Evolutionary conservation across 2,888 invertebrate genomes (phyloP), one percentile per base, ranked within the genome.

Genomic region (Aleiodes leptofemur): DNA sequence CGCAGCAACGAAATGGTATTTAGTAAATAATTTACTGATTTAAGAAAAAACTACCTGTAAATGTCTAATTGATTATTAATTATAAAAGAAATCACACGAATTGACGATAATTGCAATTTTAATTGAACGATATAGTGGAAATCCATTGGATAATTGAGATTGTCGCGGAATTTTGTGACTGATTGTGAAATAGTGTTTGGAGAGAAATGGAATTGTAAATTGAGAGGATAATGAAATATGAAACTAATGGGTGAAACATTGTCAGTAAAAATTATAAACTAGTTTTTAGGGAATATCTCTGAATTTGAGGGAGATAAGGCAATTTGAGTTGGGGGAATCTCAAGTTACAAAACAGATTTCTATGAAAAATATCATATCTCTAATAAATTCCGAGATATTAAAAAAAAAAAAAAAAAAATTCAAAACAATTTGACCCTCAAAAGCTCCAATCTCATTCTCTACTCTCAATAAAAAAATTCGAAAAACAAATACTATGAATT

Each of bases 41-140:
- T 64, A 64, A 64, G 64, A 16, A 48, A 13, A 48, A 43, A 79
- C 79, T 78, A 81, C 34, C 69, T 82, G 81, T 80, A 77, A 78
- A 83, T 83, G 82, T 83, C 81, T 74, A 82, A 79, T 82, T 82
- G 82, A 82, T 79, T 34, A 53, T 55, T 59, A 51, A 61, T 14
- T 50, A 51, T 6, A 7, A 61, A 51, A 6, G 14, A 48, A 23
- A 9, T 16, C 48, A 34, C 11, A 14, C 8, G 43, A 48, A 64
- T 43, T 7, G 14, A 64, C 43, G 38, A 38, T 38, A 61, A 61
- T 61, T 38, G 9, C 9, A 9, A 73, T 38, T 43, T 57, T 14
- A n/a, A 59, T 57, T 57, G 50, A 57, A 57, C 34, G 43, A 34
- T 51, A 43, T 3, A 43, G 9, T 43, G 43, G 11, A 11, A 43